Evolutionary conservation across 2,888 invertebrate genomes (phyloP).

Genomic region (Hypena proboscidalis): DNA sequence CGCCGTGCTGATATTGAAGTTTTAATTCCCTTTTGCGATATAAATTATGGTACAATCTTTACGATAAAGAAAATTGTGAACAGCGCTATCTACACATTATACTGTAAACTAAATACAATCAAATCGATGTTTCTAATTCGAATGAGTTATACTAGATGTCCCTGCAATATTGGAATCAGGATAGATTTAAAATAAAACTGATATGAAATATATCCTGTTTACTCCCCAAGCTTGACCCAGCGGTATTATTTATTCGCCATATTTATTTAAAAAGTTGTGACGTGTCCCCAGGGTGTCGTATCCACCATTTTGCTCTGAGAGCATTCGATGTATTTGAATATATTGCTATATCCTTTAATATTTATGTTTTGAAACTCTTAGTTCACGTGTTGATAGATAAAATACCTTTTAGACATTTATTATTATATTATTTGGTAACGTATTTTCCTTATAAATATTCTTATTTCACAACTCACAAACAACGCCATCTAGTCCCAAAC

Average conservation of each 20-base stretch:
- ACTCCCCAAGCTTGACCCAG: conserved; percentile 38
- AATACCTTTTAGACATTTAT: too few relatives aligned
- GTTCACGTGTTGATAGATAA: conserved; percentile 1
- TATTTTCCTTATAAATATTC: too few relatives aligned
- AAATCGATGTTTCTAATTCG: too few relatives aligned
- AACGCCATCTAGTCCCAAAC: too few relatives aligned
- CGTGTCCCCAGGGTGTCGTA: conserved; percentile 59
- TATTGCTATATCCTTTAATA: conserved; percentile 46
- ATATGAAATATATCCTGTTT: conserved; percentile 43
- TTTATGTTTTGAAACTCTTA: conserved; percentile 29
- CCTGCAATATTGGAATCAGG: not conserved
- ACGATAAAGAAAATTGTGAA: not conserved
- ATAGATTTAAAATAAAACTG: conserved; percentile 30
- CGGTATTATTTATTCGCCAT: conserved; percentile 58
- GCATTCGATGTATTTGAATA: conserved; percentile 53
- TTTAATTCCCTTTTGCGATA: too few relatives aligned
- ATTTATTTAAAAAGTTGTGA: conserved; percentile 66
- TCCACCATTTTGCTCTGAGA: conserved; percentile 55
- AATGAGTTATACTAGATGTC: not conserved
- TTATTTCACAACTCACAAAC: too few relatives aligned
- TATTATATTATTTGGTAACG: too few relatives aligned
- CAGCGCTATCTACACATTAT: not conserved
- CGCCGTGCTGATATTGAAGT: too few relatives aligned
- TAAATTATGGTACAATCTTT: too few relatives aligned
- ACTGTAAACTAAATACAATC: not conserved